Percentiles rank a stretch among this genome's conserved stretches.
Evolutionary conservation across 2,113 vertebrate species (phyloP).

Genomic region (Colius striatus): DNA sequence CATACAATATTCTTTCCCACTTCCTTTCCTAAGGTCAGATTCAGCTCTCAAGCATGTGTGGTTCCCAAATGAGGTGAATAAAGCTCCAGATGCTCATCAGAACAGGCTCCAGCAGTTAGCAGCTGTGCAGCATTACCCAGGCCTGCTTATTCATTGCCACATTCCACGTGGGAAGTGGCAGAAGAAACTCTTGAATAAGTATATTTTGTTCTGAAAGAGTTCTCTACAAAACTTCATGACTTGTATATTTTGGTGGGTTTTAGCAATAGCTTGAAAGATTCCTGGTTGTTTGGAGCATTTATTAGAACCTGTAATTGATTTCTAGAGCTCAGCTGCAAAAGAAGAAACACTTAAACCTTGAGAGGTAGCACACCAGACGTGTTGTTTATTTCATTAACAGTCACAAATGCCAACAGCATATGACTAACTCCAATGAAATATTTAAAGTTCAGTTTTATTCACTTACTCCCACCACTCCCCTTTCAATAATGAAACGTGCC

Average conservation of each 20-base stretch:
- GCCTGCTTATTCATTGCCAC: background rate
- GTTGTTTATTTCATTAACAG: constrained; percentile 11
- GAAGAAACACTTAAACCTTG: background rate
- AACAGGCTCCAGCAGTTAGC: background rate
- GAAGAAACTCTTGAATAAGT: background rate
- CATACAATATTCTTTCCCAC: background rate
- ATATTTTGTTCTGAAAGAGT: background rate
- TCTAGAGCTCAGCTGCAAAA: background rate
- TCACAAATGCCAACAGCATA: background rate
- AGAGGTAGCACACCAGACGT: background rate
- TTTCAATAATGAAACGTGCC: background rate
- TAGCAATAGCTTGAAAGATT: background rate
- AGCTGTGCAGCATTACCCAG: constrained; percentile 23
- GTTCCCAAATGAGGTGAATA: background rate
- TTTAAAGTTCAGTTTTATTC: background rate
- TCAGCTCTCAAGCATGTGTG: constrained; percentile 8
- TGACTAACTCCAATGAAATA: constrained; percentile 8
- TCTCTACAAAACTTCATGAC: background rate
- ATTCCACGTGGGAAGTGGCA: background rate
- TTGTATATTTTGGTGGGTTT: background rate
- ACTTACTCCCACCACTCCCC: background rate
- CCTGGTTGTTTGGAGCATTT: background rate
- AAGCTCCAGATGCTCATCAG: constrained; percentile 33
- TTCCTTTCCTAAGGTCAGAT: constrained; percentile 47
- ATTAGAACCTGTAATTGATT: background rate